Evolutionary conservation across 1,140 invertebrate species (phyloP).

Genomic region (Whitmania pigra): DNA sequence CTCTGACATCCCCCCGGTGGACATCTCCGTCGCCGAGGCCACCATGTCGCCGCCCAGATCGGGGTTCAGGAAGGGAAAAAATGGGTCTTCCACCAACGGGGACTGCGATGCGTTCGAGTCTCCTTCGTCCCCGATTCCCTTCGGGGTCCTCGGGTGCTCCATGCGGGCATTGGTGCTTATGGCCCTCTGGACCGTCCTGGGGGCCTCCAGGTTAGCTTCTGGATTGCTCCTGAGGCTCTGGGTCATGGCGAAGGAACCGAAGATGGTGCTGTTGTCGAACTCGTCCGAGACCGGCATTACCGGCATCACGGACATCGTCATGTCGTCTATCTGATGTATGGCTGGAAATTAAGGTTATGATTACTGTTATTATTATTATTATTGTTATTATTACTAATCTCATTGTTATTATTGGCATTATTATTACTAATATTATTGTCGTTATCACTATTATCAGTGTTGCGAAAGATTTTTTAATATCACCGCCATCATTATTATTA

Average conservation of each 20-base stretch:
- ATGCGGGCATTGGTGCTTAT: constrained; percentile 13
- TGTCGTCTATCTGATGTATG: neutral
- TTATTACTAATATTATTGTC: too few relatives aligned
- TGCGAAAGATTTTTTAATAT: too few relatives aligned
- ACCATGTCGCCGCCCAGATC: neutral
- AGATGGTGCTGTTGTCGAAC: neutral
- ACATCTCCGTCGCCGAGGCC: constrained; percentile 4
- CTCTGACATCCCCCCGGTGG: neutral
- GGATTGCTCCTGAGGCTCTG: constrained; percentile 9
- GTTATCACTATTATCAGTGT: too few relatives aligned
- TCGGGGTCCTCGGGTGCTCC: neutral
- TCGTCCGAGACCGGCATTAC: neutral
- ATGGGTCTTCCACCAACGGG: neutral
- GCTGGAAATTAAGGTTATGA: too few relatives aligned
- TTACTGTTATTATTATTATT: too few relatives aligned
- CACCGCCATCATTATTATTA: too few relatives aligned
- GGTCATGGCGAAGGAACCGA: constrained; percentile 1
- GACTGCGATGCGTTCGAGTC: neutral
- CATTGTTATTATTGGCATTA: too few relatives aligned
- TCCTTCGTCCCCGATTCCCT: neutral
- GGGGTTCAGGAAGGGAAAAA: constrained; percentile 16
- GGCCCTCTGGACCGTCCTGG: constrained; percentile 11
- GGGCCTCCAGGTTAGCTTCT: neutral
- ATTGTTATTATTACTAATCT: too few relatives aligned
- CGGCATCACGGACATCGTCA: neutral